A percentile compares a stretch with the other conserved stretches of the same genome.
Conservation (phyloP, 2,113 vertebrate genomes). For the Bubo blakistoni region DNA sequence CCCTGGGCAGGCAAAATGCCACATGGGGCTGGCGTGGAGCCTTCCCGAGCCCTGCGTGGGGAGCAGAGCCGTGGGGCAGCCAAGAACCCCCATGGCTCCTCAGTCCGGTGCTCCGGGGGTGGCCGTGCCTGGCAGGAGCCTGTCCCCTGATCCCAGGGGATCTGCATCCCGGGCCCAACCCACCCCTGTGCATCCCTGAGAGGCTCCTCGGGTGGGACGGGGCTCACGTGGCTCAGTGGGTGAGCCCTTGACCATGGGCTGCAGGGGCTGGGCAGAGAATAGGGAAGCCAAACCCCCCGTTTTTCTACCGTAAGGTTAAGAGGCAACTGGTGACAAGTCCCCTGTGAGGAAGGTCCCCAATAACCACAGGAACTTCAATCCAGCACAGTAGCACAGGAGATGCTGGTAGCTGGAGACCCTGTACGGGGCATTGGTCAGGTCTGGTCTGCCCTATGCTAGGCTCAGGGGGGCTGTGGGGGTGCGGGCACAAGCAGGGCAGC, state of each 20-base stretch:
- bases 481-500: background rate
- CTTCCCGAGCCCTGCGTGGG: fast-evolving
- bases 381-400: background rate
- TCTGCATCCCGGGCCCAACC: background rate
- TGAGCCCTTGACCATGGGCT: fast-evolving
- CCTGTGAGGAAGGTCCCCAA: fast-evolving
- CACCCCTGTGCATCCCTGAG: background rate
- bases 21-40: no score
- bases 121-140: fast-evolving
- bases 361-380: background rate
- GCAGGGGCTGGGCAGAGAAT: background rate
- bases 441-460: fast-evolving
- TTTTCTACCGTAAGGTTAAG: background rate
- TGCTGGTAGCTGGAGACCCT: background rate
- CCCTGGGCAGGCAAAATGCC: background rate
- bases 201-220: background rate
- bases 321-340: fast-evolving
- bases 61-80: background rate
- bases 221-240: background rate
- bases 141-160: background rate
- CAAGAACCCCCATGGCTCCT: background rate
- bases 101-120: fast-evolving
- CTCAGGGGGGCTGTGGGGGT: background rate
- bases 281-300: fast-evolving
- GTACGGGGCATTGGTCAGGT: fast-evolving